These are phyloP conservation scores for Oenanthe oenanthe DNA, from an alignment of 2,113 vertebrate genomes.

Conservation along the genomic window DNA sequence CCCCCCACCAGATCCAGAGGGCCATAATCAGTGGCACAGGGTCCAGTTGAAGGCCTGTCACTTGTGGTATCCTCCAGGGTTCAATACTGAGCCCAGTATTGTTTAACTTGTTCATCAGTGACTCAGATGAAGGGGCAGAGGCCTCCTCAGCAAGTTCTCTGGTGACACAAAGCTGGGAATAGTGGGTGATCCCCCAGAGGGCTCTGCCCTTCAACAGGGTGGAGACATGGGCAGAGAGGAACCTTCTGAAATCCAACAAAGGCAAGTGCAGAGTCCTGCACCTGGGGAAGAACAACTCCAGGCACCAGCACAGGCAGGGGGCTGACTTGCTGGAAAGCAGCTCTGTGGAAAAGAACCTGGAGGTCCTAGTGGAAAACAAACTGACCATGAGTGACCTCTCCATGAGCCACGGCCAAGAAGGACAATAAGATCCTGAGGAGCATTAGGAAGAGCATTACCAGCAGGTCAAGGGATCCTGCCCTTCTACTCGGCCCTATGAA, in stretches of 20 bases:
- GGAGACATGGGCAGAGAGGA: background rate
- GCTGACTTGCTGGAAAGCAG: too few species aligned
- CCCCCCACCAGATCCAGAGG: background rate
- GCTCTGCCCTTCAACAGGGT: background rate
- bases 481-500: too few species aligned
- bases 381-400: too few species aligned
- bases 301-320: too few species aligned
- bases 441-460: too few species aligned
- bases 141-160: background rate
- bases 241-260: background rate
- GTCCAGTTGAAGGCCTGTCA: background rate
- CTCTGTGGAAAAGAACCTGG: too few species aligned
- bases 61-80: background rate
- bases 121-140: background rate
- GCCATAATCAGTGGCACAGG: background rate
- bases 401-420: too few species aligned
- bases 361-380: too few species aligned
- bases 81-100: rapidly evolving
- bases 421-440: too few species aligned
- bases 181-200: rapidly evolving
- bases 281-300: too few species aligned
- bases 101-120: background rate
- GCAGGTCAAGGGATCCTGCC: too few species aligned
- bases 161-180: background rate
- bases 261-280: too few species aligned